Evolutionary conservation across 1,140 invertebrate species (phyloP), one percentile per base, ranked within the genome.

Genomic region (Pararge aegeria): DNA sequence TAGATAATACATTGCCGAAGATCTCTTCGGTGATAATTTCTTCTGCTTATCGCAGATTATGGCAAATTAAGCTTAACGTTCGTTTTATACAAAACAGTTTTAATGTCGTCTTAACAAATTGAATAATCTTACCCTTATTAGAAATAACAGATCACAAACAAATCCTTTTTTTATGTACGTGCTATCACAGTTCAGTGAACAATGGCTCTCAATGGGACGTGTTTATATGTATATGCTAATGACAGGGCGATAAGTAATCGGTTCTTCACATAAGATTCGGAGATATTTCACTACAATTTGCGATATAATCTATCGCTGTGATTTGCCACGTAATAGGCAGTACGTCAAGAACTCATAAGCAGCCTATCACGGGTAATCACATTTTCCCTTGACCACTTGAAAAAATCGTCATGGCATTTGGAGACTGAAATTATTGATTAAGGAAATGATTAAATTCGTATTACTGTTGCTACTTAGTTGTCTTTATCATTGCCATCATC

Each of bases 141-240:
- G 38, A 42, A 40, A 16, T 42, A 42, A 16, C 18, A 10, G 38
- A 42, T 42, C 38, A 42, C 38, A 18, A 42, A 5, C n/a, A 42
- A 18, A 18, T 42, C 38, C 16, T 15, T 18, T 24, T 16, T 42
- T 49, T 38, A 49, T 42, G 57, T 48, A 37, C 10, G 16, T 18
- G 18, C 51, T 21, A 37, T 12, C 42, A 13, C 30, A 61, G 53
- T 34, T 19, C 15, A 16, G 44, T 21, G 24, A 34, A 27, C 18
- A 61, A 61, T 61, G 58, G 15, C 24, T 54, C 34, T 44, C 29
- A 55, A 49, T 48, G 20, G 15, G 19, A 34, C 21, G 51, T 48
- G 29, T 53, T 61, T 61, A 61, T 61, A 61, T 51, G 29, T 59
- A 53, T 54, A 61, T 61, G 51, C 51, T 61, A 40, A 54, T 54